Percentiles rank a stretch among this genome's conserved stretches.
Evolutionary conservation across 2,888 invertebrate genomes (phyloP).

Genomic region (Cynaeus angustus): DNA sequence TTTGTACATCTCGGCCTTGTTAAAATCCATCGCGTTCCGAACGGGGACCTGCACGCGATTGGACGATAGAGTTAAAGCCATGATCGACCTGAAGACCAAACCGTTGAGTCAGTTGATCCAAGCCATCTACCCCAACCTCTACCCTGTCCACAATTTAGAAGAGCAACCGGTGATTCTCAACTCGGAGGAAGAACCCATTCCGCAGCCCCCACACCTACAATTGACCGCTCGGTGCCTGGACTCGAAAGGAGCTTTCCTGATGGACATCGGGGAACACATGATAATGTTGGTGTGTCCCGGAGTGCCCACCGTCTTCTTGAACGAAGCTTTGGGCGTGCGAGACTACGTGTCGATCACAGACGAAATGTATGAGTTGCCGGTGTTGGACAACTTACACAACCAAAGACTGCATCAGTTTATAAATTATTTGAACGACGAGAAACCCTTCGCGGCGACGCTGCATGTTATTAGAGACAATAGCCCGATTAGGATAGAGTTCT

Average conservation of each 20-base stretch:
- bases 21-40: slow-evolving; percentile 94
- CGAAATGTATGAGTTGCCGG: slow-evolving; percentile 86
- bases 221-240: slow-evolving; percentile 88
- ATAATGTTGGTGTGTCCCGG: slow-evolving; percentile 89
- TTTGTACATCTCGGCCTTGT: slow-evolving; percentile 88
- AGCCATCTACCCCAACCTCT: slow-evolving; percentile 93
- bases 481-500: slow-evolving; percentile 85
- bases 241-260: slow-evolving; percentile 91
- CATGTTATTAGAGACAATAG: slow-evolving; percentile 95
- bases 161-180: slow-evolving; percentile 65
- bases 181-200: slow-evolving; percentile 70
- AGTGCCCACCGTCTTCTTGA: slow-evolving; percentile 83
- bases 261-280: slow-evolving; percentile 90
- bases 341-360: slow-evolving; percentile 84
- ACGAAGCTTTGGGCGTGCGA: slow-evolving; percentile 84
- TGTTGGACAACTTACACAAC: slow-evolving; percentile 83
- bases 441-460: slow-evolving; percentile 86
- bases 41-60: slow-evolving; percentile 90
- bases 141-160: slow-evolving; percentile 85
- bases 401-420: slow-evolving; percentile 86
- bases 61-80: slow-evolving; percentile 94
- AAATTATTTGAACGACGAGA: slow-evolving; percentile 87
- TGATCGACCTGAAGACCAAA: slow-evolving; percentile 94
- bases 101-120: slow-evolving; percentile 89
- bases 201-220: slow-evolving; percentile 86